These are phyloP conservation scores for Heliconius nattereri DNA, from an alignment of 1,140 invertebrate genomes.

Conservation along the genomic window DNA sequence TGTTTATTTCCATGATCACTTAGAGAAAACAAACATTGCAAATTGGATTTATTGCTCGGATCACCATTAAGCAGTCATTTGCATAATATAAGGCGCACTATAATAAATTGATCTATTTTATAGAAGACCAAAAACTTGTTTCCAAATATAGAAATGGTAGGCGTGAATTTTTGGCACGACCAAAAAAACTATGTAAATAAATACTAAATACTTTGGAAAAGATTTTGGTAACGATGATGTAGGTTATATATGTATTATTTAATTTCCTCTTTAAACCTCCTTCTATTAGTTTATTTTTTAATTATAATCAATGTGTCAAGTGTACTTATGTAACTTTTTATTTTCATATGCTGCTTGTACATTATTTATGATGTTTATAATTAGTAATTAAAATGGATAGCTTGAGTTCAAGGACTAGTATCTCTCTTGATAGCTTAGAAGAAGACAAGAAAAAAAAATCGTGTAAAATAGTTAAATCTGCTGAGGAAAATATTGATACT, in stretches of 20 bases:
- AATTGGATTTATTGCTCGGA: constrained; percentile 6
- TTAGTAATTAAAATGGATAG: constrained; percentile 51
- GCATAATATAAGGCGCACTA: constrained; percentile 5
- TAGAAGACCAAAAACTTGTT: not conserved
- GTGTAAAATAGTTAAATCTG: constrained; percentile 39
- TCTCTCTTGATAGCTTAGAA: constrained; percentile 71
- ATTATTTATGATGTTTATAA: not conserved
- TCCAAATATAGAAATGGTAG: constrained; percentile 1
- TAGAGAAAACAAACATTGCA: not conserved
- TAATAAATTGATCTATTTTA: constrained; percentile 4
- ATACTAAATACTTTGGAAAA: not conserved
- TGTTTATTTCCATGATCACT: not conserved
- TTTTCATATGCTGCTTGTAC: not conserved
- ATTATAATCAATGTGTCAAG: not conserved
- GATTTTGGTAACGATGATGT: not conserved
- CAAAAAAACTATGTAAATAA: not conserved
- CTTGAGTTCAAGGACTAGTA: constrained; percentile 54
- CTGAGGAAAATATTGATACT: constrained; percentile 59
- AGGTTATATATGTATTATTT: not conserved
- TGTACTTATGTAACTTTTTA: not conserved
- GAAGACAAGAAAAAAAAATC: constrained; percentile 51
- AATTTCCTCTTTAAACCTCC: not conserved
- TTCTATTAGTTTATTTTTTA: not conserved
- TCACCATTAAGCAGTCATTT: not conserved
- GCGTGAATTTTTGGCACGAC: not conserved